Evolutionary conservation across 2,113 vertebrate genomes (phyloP).

Genomic region (Myocastor coypus): DNA sequence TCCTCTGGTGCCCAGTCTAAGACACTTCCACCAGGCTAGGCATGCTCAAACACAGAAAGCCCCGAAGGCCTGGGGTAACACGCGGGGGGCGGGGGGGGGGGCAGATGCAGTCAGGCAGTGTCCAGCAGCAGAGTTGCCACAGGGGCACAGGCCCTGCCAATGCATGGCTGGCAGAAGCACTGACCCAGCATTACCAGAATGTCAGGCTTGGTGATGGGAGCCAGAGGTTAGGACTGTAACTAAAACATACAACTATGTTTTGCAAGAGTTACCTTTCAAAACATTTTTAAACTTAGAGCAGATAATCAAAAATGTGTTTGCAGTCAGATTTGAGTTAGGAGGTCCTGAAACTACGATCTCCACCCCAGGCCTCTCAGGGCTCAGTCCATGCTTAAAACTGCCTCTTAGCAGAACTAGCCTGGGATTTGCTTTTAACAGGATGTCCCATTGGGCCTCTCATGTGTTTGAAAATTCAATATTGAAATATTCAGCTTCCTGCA

Average conservation of each 20-base stretch:
- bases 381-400: neutral
- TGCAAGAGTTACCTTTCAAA: slow-evolving; percentile 27
- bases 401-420: neutral
- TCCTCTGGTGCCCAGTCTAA: neutral
- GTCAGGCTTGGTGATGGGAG: neutral
- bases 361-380: neutral
- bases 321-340: neutral
- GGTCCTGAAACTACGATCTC: neutral
- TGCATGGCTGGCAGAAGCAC: neutral
- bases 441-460: neutral
- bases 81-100: neutral
- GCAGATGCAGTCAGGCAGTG: neutral
- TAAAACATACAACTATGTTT: neutral
- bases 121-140: neutral
- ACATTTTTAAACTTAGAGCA: neutral
- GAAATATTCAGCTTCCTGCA: slow-evolving; percentile 13
- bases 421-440: slow-evolving; percentile 38
- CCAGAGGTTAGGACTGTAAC: neutral
- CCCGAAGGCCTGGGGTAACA: neutral
- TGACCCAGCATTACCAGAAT: neutral
- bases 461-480: slow-evolving; percentile 46
- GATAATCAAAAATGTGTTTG: neutral
- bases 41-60: neutral
- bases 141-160: neutral
- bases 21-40: neutral